Percentiles rank a stretch among this genome's conserved stretches.
These are phyloP conservation scores for Protaetia brevitarsis DNA, from an alignment of 1,140 invertebrate genomes.

Conservation along the genomic window DNA sequence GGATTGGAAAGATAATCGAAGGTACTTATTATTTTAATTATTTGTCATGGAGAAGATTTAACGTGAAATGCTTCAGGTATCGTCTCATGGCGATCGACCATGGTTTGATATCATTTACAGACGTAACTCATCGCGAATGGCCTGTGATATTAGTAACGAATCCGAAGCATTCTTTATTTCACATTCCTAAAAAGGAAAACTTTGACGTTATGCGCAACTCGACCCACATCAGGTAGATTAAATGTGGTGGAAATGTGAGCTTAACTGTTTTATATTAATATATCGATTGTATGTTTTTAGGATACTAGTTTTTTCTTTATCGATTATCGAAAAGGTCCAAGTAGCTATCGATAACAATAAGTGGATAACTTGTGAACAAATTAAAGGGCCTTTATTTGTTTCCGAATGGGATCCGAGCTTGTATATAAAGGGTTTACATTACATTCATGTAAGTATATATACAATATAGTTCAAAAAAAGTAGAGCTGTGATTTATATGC, in stretches of 20 bases:
- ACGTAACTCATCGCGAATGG: slow-evolving; percentile 74
- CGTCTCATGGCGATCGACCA: slow-evolving; percentile 83
- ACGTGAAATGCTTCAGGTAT: slow-evolving; percentile 59
- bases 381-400: slow-evolving; percentile 70
- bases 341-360: slow-evolving; percentile 63
- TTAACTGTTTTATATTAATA: neutral
- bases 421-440: slow-evolving; percentile 67
- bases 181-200: slow-evolving; percentile 72
- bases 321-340: slow-evolving; percentile 59
- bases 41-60: slow-evolving; percentile 9
- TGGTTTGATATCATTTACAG: slow-evolving; percentile 84
- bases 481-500: no score
- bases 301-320: slow-evolving; percentile 71
- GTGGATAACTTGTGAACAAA: slow-evolving; percentile 61
- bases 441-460: slow-evolving; percentile 56
- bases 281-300: slow-evolving; percentile 48
- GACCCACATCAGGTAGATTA: slow-evolving; percentile 73
- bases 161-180: slow-evolving; percentile 78
- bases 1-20: slow-evolving; percentile 91
- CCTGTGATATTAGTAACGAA: slow-evolving; percentile 84
- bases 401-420: slow-evolving; percentile 65
- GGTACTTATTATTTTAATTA: slow-evolving; percentile 53
- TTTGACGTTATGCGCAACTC: slow-evolving; percentile 65
- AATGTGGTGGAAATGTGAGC: neutral
- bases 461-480: neutral